Base-by-base conservation (phyloP, 2,888 invertebrate species). In the Chrysodeixis includens region DNA sequence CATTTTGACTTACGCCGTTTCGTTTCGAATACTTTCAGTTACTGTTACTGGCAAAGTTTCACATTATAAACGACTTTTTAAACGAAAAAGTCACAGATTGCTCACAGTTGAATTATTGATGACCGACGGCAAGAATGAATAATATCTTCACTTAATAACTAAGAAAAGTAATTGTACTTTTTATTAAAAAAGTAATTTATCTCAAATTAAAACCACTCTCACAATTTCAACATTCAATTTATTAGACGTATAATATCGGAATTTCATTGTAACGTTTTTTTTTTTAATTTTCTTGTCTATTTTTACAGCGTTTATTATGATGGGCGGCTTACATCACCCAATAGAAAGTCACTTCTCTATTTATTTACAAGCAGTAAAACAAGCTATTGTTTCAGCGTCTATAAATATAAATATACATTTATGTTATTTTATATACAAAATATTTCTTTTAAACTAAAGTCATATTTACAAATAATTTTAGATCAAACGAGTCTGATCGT, bases 161-260 rank as follows among this genome's bases (percentile, higher is more conserved):
- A 32, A 59, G 59, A 22, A 52, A 52, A 56, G 18, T 30, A 61
- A 71, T 10, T 65, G 32, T 20, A 2, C 49, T 40, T 71, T 40
- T 61, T 56, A 46, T 56, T 22, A 44, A 57, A 58, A 14, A 57
- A 20, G 12, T 46, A 16, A 40, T 8, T n/a, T 9, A 20, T 46
- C 35, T 49, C 0, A 40, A 55, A 69, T 66, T 51, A 66, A 67
- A 76, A 79, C 66, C 49, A 73, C 16, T 40, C 35, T 51, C 65
- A 62, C 62, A 66, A 73, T 83, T 78, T 81, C 76, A 86, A 87
- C 87, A 87, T 87, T 85, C 69, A 86, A 74, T 86, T 87, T 85
- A 87, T 81, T 87, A 85, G 70, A 86, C 77, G 79, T 81, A 84
- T 80, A 74, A 83, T 82, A 82, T 76, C 54, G 54, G 63, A 74